A percentile compares a stretch with the other conserved stretches of the same genome.
Conservation (phyloP, 2,113 vertebrate genomes). For the Python bivittatus region DNA sequence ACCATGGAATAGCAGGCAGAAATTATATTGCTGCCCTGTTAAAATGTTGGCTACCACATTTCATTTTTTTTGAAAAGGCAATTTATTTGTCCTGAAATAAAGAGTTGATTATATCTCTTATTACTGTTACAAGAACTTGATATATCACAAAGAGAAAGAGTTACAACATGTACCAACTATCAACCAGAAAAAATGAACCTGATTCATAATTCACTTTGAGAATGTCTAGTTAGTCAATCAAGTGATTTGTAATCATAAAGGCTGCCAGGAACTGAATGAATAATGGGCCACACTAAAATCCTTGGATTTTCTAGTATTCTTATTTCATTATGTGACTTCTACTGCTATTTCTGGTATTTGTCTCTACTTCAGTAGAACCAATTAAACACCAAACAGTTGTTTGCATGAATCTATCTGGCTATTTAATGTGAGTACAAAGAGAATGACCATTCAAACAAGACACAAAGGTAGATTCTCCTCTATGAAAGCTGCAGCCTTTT, state of each 20-base stretch:
- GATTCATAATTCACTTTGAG: constrained; percentile 89
- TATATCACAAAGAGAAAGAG: constrained; percentile 74
- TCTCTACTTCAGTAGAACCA: constrained; percentile 68
- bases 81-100: constrained; percentile 76
- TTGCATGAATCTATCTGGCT: constrained; percentile 61
- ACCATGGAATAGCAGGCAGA: constrained; percentile 56
- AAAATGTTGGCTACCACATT: constrained; percentile 72
- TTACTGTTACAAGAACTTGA: constrained; percentile 74
- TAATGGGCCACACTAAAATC: constrained; percentile 91
- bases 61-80: constrained; percentile 72
- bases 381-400: constrained; percentile 70
- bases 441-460: constrained; percentile 53
- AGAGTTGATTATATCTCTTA: constrained; percentile 76
- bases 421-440: constrained; percentile 51
- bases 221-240: constrained; percentile 98
- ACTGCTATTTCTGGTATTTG: constrained; percentile 78
- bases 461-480: constrained; percentile 41
- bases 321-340: constrained; percentile 81
- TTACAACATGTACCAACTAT: constrained; percentile 76
- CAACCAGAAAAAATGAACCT: constrained; percentile 77
- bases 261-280: constrained; percentile 94
- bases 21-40: constrained; percentile 64
- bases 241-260: constrained; percentile 98
- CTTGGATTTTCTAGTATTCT: constrained; percentile 84
- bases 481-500: constrained; percentile 38